These are phyloP conservation scores for Prietella phreatophila DNA, from an alignment of 2,113 vertebrate species.

Conservation along the genomic window DNA sequence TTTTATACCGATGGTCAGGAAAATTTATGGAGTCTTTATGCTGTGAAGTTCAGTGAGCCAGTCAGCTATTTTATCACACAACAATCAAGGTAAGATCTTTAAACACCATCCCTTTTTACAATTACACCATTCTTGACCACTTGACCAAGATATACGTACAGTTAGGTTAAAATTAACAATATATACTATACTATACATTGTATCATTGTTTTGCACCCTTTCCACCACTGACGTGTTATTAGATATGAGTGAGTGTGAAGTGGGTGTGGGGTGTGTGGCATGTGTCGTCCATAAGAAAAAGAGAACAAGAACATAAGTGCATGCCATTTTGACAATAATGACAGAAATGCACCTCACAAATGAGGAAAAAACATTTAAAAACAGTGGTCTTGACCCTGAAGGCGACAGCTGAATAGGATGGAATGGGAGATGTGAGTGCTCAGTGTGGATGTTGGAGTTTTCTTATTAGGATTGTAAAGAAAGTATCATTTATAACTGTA, in stretches of 20 bases:
- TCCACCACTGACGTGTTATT: constrained; percentile 18
- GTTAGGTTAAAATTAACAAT: neutral
- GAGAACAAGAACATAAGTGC: neutral
- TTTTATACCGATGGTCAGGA: neutral
- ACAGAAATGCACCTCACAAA: constrained; percentile 31
- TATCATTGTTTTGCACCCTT: neutral
- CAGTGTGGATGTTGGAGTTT: neutral
- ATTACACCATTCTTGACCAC: neutral
- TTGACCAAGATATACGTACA: neutral
- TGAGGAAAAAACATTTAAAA: constrained; percentile 12
- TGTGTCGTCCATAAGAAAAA: constrained; percentile 18
- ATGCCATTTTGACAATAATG: constrained; percentile 22
- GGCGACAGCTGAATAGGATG: constrained; percentile 15
- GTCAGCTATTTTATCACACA: neutral
- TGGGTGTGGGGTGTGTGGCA: constrained; percentile 11
- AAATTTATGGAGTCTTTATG: neutral
- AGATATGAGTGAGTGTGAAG: neutral
- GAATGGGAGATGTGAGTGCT: neutral
- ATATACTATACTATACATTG: neutral
- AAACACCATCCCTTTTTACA: neutral
- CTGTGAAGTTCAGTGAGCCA: neutral
- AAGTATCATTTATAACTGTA: neutral
- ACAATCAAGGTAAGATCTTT: neutral
- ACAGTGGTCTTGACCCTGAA: neutral
- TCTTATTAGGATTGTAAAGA: neutral